Base-by-base conservation (phyloP, 2,113 vertebrate genomes). In the Salvator merianae region DNA sequence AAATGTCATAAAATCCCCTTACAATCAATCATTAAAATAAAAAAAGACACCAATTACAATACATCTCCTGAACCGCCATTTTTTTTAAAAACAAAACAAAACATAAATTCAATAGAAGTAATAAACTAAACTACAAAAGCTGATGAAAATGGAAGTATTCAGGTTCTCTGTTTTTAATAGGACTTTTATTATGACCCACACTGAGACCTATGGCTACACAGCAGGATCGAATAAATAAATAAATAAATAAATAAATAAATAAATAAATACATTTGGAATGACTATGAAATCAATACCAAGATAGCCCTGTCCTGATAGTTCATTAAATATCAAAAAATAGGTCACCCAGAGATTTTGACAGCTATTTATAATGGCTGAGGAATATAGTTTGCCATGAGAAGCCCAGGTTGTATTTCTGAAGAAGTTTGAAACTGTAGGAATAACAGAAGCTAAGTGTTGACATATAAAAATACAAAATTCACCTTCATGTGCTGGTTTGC, bases 1-100 rank as follows among this genome's bases (percentile, higher is more conserved):
- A 71, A 90, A 90, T 74, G 69, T 65, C 66, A 32, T 22, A 83
- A 87, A 87, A 88, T 70, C 40, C 0, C 0, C 82, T 77, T 72
- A 50, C 83, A 92, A 70, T 30, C 81, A 74, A 28, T 28, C 43
- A 13, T 5, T 20, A 34, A 36, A 53, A 76, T 30, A 24, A 16
- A 30, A 28, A 50, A 8, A 9, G 5, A 36, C 7, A 28, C 6
- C 34, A 75, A 43, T 63, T 30, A 34, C 12, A 43, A 1, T 14
- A 2, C 30, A 47, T 82, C 38, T 28, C 28, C 50, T 20, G n/a
- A 32, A 24, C 22, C 3, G 34, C 22, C 16, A 8, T 3, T 20
- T 59, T 3, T 59, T 59, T 20, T 20, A 59, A 36, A 5, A 18
- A n/a, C 38, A 16, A 43, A 3, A 20, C 18, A 32, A 65, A 32